Percentiles rank a stretch among this genome's conserved stretches.
Evolutionary conservation across 92 coral and sea anemone species (phyloP).

Genomic region (Desmophyllum pertusum): DNA sequence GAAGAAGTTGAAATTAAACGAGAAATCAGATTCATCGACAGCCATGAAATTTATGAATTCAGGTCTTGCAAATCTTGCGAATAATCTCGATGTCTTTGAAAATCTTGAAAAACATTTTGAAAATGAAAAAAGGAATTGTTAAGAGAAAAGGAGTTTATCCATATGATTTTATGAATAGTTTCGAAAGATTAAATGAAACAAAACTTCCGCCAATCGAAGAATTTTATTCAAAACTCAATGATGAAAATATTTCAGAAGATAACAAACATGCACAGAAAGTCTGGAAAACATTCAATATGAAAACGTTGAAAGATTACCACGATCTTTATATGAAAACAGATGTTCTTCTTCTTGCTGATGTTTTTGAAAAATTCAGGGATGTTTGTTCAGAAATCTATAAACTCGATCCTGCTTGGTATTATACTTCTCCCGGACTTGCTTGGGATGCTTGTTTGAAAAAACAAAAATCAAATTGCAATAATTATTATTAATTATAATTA

Average conservation of each 20-base stretch:
- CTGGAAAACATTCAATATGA: constrained; percentile 51
- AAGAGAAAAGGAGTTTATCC: constrained; percentile 53
- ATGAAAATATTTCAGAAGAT: constrained; percentile 33
- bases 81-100: constrained; percentile 5
- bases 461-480: constrained; percentile 33
- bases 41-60: constrained; percentile 55
- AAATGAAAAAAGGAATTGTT: constrained; percentile 9
- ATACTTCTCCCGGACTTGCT: constrained; percentile 52
- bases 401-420: constrained; percentile 54
- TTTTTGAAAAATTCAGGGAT: constrained; percentile 55
- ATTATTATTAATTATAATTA: too few relatives aligned
- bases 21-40: constrained; percentile 62
- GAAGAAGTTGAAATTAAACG: constrained; percentile 30
- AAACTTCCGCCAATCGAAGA: constrained; percentile 35
- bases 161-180: constrained; percentile 35
- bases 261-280: constrained; percentile 48
- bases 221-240: constrained; percentile 34
- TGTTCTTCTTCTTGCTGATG: constrained; percentile 46
- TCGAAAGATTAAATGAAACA: constrained; percentile 19
- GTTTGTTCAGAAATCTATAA: constrained; percentile 33
- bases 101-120: not conserved
- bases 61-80: constrained; percentile 32
- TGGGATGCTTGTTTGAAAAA: constrained; percentile 55
- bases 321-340: constrained; percentile 43
- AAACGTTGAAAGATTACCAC: too few relatives aligned